Percentiles rank a stretch among this genome's conserved stretches.
These are phyloP conservation scores for Chalcis sispes DNA, from an alignment of 2,888 invertebrate genomes.

Conservation along the genomic window DNA sequence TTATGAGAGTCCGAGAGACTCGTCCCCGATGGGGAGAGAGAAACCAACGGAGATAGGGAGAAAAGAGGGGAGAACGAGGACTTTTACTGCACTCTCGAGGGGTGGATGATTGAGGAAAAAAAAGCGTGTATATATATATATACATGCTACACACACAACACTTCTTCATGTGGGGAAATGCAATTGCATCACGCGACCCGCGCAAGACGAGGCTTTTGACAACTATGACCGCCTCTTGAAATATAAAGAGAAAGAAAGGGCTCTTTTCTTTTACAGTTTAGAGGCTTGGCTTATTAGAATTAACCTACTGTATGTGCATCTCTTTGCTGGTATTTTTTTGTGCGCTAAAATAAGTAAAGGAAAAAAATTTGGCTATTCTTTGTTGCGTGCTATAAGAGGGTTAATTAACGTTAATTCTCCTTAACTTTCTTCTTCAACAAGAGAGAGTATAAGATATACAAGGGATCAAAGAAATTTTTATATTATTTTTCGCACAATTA, in stretches of 20 bases:
- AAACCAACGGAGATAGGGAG: constrained; percentile 46
- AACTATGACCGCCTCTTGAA: constrained; percentile 1
- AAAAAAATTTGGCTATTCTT: not conserved
- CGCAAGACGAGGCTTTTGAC: not conserved
- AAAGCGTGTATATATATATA: too few species aligned
- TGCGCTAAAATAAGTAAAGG: not conserved
- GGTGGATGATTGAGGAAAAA: constrained; percentile 22
- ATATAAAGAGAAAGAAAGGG: not conserved
- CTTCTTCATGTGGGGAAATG: constrained; percentile 42
- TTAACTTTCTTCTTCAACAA: too few species aligned
- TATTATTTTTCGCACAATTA: too few species aligned
- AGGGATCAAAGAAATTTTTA: too few species aligned
- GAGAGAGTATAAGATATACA: too few species aligned
- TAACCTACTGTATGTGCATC: too few species aligned
- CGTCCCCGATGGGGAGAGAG: too few species aligned
- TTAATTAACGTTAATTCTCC: too few species aligned
- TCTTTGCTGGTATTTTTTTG: not conserved
- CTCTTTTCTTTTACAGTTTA: constrained; percentile 7
- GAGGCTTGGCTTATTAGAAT: constrained; percentile 26
- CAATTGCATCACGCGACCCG: constrained; percentile 42
- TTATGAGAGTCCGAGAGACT: constrained; percentile 13
- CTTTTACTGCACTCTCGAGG: constrained; percentile 41
- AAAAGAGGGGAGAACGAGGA: constrained; percentile 51
- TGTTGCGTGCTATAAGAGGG: too few species aligned
- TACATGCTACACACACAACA: not conserved